Evolutionary conservation across 2,888 invertebrate genomes (phyloP).

Genomic region (Drosophila kokeensis): DNA sequence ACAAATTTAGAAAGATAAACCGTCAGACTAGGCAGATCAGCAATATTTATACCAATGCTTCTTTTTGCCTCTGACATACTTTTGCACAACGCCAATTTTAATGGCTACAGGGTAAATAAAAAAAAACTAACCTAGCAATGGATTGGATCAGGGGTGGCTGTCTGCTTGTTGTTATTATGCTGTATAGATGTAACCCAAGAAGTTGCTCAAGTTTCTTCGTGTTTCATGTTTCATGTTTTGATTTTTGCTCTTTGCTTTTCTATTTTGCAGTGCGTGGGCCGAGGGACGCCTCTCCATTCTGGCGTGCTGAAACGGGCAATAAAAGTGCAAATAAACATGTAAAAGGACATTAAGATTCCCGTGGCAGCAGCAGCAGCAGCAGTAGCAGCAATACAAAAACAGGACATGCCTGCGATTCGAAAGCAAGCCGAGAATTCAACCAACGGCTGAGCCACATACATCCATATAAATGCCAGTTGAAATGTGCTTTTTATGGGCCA

Average conservation of each 20-base stretch:
- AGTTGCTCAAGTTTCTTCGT: constrained; percentile 12
- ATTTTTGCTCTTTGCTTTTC: constrained; percentile 36
- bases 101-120: neutral
- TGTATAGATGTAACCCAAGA: neutral
- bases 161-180: constrained; percentile 12
- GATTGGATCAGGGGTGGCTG: constrained; percentile 9
- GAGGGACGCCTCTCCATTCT: constrained; percentile 25
- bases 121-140: constrained; percentile 7
- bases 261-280: constrained; percentile 54
- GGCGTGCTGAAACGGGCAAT: constrained; percentile 50
- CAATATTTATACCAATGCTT: neutral
- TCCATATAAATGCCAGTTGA: constrained; percentile 54
- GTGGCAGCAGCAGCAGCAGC: constrained; percentile 23
- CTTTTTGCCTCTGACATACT: neutral
- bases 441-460: constrained; percentile 17
- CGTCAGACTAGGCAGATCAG: neutral
- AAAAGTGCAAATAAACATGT: constrained; percentile 77
- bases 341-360: constrained; percentile 70
- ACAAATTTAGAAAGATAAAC: neutral
- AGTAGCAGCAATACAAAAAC: constrained; percentile 6
- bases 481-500: constrained; percentile 73
- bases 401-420: constrained; percentile 49
- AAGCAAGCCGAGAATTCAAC: constrained; percentile 4
- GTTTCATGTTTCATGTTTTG: constrained; percentile 41
- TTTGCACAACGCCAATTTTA: neutral